phyloP scores from a whole-genome alignment of 2,888 invertebrate genomes.

The Seira ritae region DNA sequence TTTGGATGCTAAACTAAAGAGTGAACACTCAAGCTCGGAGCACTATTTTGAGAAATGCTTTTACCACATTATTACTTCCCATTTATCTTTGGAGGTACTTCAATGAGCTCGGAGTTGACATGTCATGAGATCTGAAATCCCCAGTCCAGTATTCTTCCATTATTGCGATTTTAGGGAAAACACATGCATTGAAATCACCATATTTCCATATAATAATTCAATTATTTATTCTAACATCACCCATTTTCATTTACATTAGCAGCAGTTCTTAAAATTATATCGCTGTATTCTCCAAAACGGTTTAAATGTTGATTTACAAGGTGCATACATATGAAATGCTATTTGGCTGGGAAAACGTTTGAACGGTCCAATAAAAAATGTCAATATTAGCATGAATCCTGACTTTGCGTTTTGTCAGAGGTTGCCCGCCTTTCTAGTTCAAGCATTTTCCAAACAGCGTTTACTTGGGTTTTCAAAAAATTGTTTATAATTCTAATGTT shows the following conservation, averaged over 20 bases:
- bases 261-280: neutral
- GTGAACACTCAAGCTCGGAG: neutral
- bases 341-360: too few species aligned
- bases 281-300: too few species aligned
- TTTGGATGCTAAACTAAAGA: too few species aligned
- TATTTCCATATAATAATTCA: neutral
- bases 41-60: neutral
- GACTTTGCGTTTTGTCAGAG: too few species aligned
- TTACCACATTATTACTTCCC: constrained; percentile 4
- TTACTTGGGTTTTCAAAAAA: too few species aligned
- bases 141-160: neutral
- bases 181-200: neutral
- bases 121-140: neutral
- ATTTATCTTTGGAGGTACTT: neutral
- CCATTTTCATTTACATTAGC: neutral
- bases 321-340: neutral
- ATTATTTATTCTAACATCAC: neutral
- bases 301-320: neutral
- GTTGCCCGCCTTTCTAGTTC: neutral
- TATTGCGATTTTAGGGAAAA: neutral
- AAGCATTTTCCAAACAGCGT: too few species aligned
- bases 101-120: neutral
- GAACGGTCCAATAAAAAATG: too few species aligned
- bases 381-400: too few species aligned
- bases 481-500: too few species aligned